Evolutionary conservation across 2,888 invertebrate genomes (phyloP).

Genomic region (Anaspis maculata): DNA sequence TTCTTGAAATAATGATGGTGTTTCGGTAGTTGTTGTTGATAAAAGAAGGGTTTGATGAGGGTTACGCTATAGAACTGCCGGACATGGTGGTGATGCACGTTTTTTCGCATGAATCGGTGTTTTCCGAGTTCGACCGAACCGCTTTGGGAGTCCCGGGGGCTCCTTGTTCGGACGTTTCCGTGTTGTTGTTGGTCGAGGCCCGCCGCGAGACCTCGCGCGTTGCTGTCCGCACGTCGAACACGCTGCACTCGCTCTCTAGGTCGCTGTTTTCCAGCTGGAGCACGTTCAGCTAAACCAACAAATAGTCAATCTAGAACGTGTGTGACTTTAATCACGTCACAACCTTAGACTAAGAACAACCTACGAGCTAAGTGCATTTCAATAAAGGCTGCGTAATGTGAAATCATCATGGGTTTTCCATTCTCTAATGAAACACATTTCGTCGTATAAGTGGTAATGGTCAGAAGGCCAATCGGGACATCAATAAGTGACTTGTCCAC

Average conservation of each 20-base stretch:
- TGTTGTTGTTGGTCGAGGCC: slow-evolving; percentile 48
- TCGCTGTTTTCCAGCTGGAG: slow-evolving; percentile 54
- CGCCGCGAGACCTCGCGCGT: slow-evolving; percentile 41
- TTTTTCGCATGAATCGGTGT: slow-evolving; percentile 47
- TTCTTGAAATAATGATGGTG: no score
- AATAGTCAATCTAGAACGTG: background rate
- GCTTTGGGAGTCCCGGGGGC: slow-evolving; percentile 39
- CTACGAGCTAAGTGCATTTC: no score
- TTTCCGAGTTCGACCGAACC: slow-evolving; percentile 48
- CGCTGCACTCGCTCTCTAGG: slow-evolving; percentile 52
- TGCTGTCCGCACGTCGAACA: slow-evolving; percentile 51
- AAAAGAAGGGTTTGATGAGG: no score
- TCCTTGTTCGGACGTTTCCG: slow-evolving; percentile 34
- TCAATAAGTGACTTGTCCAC: no score
- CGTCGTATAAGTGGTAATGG: no score
- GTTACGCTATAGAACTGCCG: slow-evolving; percentile 51
- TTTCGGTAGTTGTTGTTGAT: no score
- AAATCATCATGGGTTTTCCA: no score
- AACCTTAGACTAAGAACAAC: background rate
- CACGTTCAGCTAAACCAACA: slow-evolving; percentile 35
- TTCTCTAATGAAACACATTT: no score
- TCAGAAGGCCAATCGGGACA: no score
- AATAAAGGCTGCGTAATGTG: no score
- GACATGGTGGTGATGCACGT: slow-evolving; percentile 51
- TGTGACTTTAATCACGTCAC: background rate